Conservation (phyloP, 1,140 invertebrate species). For the Hyphantria cunea region DNA sequence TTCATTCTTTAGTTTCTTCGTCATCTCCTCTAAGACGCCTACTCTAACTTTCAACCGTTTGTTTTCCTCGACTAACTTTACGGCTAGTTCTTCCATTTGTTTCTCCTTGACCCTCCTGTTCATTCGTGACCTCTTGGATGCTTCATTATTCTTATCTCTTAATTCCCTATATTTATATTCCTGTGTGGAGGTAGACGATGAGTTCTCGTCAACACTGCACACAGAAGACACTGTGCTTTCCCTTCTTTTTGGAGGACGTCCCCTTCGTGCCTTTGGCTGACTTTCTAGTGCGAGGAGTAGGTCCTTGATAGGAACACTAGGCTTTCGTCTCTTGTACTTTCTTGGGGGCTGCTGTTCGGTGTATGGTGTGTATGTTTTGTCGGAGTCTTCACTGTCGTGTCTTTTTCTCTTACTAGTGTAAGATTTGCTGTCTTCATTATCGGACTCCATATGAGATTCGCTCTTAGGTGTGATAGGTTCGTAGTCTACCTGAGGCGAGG, state of each 20-base stretch:
- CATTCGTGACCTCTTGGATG: slow-evolving; percentile 86
- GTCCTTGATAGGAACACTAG: slow-evolving; percentile 66
- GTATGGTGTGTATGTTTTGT: slow-evolving; percentile 68
- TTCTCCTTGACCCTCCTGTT: slow-evolving; percentile 87
- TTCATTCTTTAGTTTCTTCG: slow-evolving; percentile 66
- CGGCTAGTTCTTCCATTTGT: slow-evolving; percentile 68
- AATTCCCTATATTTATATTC: slow-evolving; percentile 84
- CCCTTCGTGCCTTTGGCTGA: slow-evolving; percentile 58
- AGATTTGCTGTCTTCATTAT: slow-evolving; percentile 54
- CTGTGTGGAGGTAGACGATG: slow-evolving; percentile 57
- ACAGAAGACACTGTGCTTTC: slow-evolving; percentile 69
- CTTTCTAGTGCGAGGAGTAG: slow-evolving; percentile 69
- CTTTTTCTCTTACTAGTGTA: slow-evolving; percentile 49
- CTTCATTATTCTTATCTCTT: slow-evolving; percentile 89
- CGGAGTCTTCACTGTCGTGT: slow-evolving; percentile 69
- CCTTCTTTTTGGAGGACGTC: slow-evolving; percentile 67
- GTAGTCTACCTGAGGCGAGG: slow-evolving; percentile 53
- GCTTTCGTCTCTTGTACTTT: slow-evolving; percentile 60
- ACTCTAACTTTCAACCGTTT: slow-evolving; percentile 66
- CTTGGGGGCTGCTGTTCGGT: slow-evolving; percentile 49
- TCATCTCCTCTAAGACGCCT: slow-evolving; percentile 69
- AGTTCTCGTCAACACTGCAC: slow-evolving; percentile 64
- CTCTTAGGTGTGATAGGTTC: slow-evolving; percentile 67
- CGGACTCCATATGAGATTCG: slow-evolving; percentile 65
- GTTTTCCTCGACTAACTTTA: slow-evolving; percentile 72